Conservation (phyloP, 2,113 vertebrate genomes). For the Phrynosoma platyrhinos region DNA sequence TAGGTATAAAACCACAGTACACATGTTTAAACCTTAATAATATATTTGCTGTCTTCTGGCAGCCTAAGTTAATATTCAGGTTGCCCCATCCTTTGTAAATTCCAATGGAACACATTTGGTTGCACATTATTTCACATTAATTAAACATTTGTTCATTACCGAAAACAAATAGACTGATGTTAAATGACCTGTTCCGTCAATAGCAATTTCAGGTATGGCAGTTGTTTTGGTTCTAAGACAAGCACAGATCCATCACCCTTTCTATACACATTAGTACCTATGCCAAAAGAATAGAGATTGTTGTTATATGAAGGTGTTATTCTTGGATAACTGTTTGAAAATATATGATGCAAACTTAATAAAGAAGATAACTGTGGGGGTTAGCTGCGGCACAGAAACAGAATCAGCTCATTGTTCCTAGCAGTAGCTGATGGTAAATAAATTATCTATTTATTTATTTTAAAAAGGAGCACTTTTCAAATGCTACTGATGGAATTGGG, state of each 20-base stretch:
- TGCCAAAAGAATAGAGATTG: not conserved
- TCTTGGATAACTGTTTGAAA: not conserved
- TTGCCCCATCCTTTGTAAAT: slow-evolving; percentile 54
- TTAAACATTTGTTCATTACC: slow-evolving; percentile 62
- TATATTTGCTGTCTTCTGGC: slow-evolving; percentile 62
- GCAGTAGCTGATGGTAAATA: not conserved
- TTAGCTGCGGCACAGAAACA: not conserved
- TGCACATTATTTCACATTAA: slow-evolving; percentile 63
- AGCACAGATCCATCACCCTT: slow-evolving; percentile 1
- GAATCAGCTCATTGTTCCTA: not conserved
- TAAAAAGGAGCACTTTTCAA: no score
- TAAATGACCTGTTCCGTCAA: slow-evolving; percentile 67
- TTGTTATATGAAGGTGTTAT: not conserved
- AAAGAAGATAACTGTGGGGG: not conserved
- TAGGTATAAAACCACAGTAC: slow-evolving; percentile 65
- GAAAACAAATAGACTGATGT: slow-evolving; percentile 62
- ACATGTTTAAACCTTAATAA: slow-evolving; percentile 74
- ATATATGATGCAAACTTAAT: rapidly evolving
- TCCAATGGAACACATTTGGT: slow-evolving; percentile 64
- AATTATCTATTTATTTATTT: not conserved
- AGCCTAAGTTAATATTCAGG: slow-evolving; percentile 61
- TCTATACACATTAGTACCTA: not conserved
- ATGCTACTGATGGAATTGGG: not conserved
- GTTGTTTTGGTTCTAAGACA: slow-evolving; percentile 37
- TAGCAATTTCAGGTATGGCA: slow-evolving; percentile 57